Conservation (phyloP, 2,797 vertebrate genomes). For the Chelonia mydas region DNA sequence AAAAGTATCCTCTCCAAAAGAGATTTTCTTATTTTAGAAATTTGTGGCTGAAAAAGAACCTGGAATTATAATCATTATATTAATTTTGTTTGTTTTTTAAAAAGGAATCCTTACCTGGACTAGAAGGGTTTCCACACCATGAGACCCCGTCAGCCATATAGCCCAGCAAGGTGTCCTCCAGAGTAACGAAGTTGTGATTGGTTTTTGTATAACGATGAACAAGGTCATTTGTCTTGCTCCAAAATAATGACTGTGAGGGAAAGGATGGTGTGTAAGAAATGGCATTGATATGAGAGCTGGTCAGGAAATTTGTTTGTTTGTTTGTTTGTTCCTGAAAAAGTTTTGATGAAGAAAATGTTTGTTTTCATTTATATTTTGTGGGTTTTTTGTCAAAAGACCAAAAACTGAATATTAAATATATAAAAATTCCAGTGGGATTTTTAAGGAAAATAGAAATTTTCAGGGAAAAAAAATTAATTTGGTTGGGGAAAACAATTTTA, state of each 20-base stretch:
- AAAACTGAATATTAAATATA: background rate
- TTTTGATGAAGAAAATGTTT: background rate
- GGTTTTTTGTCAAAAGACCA: background rate
- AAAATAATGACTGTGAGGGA: conserved; percentile 79
- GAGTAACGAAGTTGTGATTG: conserved; percentile 65
- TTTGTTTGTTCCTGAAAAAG: background rate
- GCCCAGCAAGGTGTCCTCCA: conserved; percentile 83
- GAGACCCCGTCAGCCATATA: conserved; percentile 74
- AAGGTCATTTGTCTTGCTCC: conserved; percentile 81
- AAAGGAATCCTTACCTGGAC: conserved; percentile 69
- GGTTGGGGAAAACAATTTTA: background rate
- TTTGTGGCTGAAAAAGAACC: background rate
- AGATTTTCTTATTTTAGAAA: background rate
- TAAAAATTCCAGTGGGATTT: background rate
- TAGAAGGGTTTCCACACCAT: conserved; percentile 80
- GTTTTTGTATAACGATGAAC: conserved; percentile 73
- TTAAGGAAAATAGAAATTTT: background rate
- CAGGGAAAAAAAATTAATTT: background rate
- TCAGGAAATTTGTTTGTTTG: background rate
- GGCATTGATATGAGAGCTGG: background rate
- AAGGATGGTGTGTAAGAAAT: background rate
- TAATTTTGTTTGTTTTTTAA: background rate
- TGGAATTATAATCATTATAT: background rate
- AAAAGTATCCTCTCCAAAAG: background rate
- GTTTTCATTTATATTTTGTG: background rate